These are phyloP conservation scores for Drosophila picticornis DNA, from an alignment of 2,888 invertebrate genomes.

Conservation along the genomic window DNA sequence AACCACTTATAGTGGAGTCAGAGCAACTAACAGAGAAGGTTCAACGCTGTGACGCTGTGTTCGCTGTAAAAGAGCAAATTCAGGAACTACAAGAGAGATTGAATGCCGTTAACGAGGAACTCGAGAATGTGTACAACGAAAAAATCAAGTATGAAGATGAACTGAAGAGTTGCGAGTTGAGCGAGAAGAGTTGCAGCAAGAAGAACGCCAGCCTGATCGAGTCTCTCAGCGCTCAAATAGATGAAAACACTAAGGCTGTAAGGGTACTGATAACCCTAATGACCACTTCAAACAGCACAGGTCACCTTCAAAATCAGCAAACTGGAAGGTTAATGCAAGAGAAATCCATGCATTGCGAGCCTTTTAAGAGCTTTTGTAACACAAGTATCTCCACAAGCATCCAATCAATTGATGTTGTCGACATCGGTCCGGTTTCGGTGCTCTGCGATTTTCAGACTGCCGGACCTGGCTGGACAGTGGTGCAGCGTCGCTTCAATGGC, in stretches of 20 bases:
- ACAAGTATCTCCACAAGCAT: neutral
- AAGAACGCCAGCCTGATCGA: neutral
- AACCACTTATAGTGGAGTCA: neutral
- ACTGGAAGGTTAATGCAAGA: neutral
- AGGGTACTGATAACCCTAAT: neutral
- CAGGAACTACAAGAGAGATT: neutral
- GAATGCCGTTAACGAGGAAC: neutral
- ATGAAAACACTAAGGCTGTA: conserved; percentile 1
- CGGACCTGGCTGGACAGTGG: conserved; percentile 17
- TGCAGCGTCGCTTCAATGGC: conserved; percentile 24
- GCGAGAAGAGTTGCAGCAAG: neutral
- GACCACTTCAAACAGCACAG: neutral
- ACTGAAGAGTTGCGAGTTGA: neutral
- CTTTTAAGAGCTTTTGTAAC: neutral
- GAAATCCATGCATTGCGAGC: conserved; percentile 1
- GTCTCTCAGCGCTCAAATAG: conserved; percentile 3
- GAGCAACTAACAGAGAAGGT: neutral
- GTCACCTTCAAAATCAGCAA: neutral
- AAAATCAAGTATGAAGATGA: conserved; percentile 2
- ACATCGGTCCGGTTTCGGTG: neutral
- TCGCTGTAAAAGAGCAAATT: neutral
- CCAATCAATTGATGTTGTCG: conserved; percentile 5
- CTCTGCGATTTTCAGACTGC: conserved; percentile 8
- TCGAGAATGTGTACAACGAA: neutral
- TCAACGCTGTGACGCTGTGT: neutral